Conservation (phyloP, 2,113 vertebrate species). For the Gadus chalcogrammus region DNA sequence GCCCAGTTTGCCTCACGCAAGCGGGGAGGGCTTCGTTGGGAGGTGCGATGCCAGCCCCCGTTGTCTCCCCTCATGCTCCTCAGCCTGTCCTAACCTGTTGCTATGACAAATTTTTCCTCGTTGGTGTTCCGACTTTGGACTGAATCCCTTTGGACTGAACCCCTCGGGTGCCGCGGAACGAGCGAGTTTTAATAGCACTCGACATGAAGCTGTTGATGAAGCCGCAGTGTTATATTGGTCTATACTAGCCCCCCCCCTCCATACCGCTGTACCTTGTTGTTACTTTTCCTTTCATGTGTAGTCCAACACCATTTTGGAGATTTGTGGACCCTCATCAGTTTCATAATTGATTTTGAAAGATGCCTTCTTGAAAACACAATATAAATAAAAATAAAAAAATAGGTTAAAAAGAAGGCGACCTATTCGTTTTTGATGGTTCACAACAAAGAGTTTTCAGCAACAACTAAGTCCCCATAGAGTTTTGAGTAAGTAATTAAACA, state of each 20-base stretch:
- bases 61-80: background rate
- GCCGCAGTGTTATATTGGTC: conserved; percentile 51
- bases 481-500: no score
- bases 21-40: conserved; percentile 43
- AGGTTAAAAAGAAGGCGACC: no score
- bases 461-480: no score
- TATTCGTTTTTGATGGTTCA: no score
- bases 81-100: conserved; percentile 28
- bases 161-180: conserved; percentile 33
- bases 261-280: background rate
- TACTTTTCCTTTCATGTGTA: no score
- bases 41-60: conserved; percentile 15
- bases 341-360: no score
- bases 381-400: no score
- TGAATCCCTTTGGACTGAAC: conserved; percentile 50
- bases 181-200: conserved; percentile 55
- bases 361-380: no score
- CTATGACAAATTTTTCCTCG: conserved; percentile 35
- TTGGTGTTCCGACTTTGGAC: conserved; percentile 40
- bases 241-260: conserved; percentile 58
- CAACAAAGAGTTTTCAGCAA: no score
- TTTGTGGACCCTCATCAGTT: no score
- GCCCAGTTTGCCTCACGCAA: conserved; percentile 15
- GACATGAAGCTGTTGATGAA: conserved; percentile 55
- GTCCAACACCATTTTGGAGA: no score